Evolutionary conservation across 1,140 invertebrate genomes (phyloP), one percentile per base, ranked within the genome.

Genomic region (Tetramorium parvispinum): DNA sequence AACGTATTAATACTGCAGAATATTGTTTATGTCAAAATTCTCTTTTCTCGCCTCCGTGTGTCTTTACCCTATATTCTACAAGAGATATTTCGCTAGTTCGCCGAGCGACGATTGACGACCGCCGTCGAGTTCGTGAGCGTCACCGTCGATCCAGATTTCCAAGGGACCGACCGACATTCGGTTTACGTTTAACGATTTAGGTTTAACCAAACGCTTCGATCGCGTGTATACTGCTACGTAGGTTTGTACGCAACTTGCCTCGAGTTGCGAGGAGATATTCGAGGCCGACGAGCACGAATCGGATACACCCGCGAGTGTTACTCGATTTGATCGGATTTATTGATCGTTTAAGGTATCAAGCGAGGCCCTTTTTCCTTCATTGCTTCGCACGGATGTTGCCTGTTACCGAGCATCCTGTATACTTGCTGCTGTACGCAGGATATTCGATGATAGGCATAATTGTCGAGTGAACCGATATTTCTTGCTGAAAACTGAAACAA

Each of bases 1-100:
- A 94, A 92, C 89, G 90, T 94, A 94, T 93, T 95, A 95, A 95
- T 95, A 95, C 94, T 95, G 94, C 88, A 93, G 91, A 92, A 94
- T 92, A 94, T 94, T 91, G 87, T 91, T 91, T 92, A 91, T 90
- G 85, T 86, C 87, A 89, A 88, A 88, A 88, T 71, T 75, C 55
- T 73, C 78, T 86, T 61, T 70, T 79, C 70, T 40, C 51, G 11
- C 24, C 24, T 32, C 32, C 55, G 24, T 85, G 68, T n/a, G 16
- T 78, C 49, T 66, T 73, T 61, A 73, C n/a, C 11, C 87, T 89
- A 87, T 89, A 88, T 86, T 49, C 86, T 91, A 88, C 87, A 89
- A 89, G 87, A 91, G 82, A 87, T 91, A 91, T 83, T 76, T 87
- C 76, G 77, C 88, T 91, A 90, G 76, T 73, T 90, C 89, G 75